These are phyloP conservation scores for Diloba caeruleocephala DNA, from an alignment of 2,888 invertebrate species.

Conservation along the genomic window DNA sequence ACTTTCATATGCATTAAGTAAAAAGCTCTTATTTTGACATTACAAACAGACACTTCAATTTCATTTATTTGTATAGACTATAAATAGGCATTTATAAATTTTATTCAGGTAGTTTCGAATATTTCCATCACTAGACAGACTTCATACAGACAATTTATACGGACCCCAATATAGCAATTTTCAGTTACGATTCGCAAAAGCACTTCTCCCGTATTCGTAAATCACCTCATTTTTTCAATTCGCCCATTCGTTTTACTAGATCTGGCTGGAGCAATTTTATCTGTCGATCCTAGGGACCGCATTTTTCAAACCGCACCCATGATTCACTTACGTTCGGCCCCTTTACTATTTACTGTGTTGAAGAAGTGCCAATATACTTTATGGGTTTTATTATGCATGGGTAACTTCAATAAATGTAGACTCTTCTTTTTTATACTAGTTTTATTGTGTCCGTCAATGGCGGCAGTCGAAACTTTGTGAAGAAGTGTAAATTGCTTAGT, in stretches of 20 bases:
- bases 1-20: too few species aligned
- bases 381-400: slow-evolving; percentile 48
- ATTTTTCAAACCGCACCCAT: slow-evolving; percentile 60
- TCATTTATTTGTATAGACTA: too few species aligned
- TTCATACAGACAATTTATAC: slow-evolving; percentile 11
- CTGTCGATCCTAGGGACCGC: slow-evolving; percentile 53
- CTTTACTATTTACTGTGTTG: slow-evolving; percentile 50
- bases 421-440: slow-evolving; percentile 22
- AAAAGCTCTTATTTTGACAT: too few species aligned
- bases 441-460: slow-evolving; percentile 12
- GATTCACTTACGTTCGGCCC: slow-evolving; percentile 56
- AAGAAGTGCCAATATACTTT: slow-evolving; percentile 50
- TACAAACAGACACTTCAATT: too few species aligned
- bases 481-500: slow-evolving; percentile 11
- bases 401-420: slow-evolving; percentile 45
- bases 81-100: too few species aligned
- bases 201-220: slow-evolving; percentile 43
- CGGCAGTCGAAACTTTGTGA: slow-evolving; percentile 11
- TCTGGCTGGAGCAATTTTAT: slow-evolving; percentile 59
- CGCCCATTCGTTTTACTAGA: slow-evolving; percentile 55
- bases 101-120: slow-evolving; percentile 1
- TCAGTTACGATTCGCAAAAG: slow-evolving; percentile 30
- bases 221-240: slow-evolving; percentile 58
- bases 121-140: not conserved
- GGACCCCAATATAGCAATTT: slow-evolving; percentile 28